Evolutionary conservation across 2,888 invertebrate species (phyloP).

Genomic region (Pandemis corylana): DNA sequence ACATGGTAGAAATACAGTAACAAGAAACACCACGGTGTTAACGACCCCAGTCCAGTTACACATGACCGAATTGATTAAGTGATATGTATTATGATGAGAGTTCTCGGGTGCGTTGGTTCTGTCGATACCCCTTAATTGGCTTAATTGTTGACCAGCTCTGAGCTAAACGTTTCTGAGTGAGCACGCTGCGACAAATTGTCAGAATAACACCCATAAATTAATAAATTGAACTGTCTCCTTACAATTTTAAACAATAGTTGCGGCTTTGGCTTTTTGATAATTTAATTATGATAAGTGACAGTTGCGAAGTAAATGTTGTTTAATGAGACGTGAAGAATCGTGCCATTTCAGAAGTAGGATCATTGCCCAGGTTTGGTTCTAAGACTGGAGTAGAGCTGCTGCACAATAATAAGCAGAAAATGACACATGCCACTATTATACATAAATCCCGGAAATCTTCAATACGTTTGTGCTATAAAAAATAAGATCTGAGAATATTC

Average conservation of each 20-base stretch:
- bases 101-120: conserved; percentile 63
- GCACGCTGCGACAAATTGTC: conserved; percentile 41
- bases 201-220: conserved; percentile 25
- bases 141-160: conserved; percentile 62
- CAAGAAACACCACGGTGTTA: conserved; percentile 45
- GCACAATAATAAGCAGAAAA: not conserved
- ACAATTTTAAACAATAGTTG: not conserved
- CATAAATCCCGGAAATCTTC: not conserved
- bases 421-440: not conserved
- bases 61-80: conserved; percentile 77
- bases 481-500: not conserved
- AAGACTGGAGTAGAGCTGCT: not conserved
- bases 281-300: not conserved
- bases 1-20: conserved; percentile 34
- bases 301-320: not conserved
- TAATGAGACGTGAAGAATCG: not conserved
- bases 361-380: not conserved
- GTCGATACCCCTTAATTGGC: conserved; percentile 76
- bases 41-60: conserved; percentile 67
- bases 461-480: not conserved
- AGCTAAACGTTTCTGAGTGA: conserved; percentile 42
- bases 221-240: conserved; percentile 12
- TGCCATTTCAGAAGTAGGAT: not conserved
- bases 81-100: conserved; percentile 68
- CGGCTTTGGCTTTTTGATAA: conserved; percentile 4